These are phyloP conservation scores for Aphelinus certus DNA, from an alignment of 1,140 invertebrate species.

Conservation along the genomic window DNA sequence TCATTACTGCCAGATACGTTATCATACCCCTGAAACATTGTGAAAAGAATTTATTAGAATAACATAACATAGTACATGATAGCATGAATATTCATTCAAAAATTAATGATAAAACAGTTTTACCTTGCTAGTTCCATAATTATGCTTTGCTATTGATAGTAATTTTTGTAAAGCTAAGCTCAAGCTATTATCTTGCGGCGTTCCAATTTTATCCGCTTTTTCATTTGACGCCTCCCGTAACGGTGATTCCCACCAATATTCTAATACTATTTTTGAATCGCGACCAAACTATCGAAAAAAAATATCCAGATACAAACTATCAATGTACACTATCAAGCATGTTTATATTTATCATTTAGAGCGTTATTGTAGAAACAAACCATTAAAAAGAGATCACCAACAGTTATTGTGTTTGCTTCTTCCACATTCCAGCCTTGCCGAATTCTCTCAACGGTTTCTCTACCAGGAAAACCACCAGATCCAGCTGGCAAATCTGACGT, in stretches of 20 bases:
- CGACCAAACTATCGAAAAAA: conserved; percentile 74
- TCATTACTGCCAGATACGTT: conserved; percentile 61
- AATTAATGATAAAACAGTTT: conserved; percentile 25
- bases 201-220: conserved; percentile 42
- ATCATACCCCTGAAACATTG: conserved; percentile 55
- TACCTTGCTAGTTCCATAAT: conserved; percentile 61
- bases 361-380: conserved; percentile 59
- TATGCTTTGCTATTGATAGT: conserved; percentile 70
- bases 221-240: conserved; percentile 47
- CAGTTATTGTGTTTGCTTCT: conserved; percentile 79
- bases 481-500: conserved; percentile 41
- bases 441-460: conserved; percentile 70
- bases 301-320: no score
- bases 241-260: conserved; percentile 82
- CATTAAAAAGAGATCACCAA: conserved; percentile 92
- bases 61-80: neutral
- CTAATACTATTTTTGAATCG: conserved; percentile 80
- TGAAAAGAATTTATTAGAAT: conserved; percentile 28
- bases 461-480: conserved; percentile 60
- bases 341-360: conserved; percentile 31
- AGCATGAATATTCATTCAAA: neutral
- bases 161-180: conserved; percentile 68
- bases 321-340: no score
- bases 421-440: conserved; percentile 81
- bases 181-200: conserved; percentile 50